Conservation (phyloP, 2,113 vertebrate genomes). For the Anser cygnoides region DNA sequence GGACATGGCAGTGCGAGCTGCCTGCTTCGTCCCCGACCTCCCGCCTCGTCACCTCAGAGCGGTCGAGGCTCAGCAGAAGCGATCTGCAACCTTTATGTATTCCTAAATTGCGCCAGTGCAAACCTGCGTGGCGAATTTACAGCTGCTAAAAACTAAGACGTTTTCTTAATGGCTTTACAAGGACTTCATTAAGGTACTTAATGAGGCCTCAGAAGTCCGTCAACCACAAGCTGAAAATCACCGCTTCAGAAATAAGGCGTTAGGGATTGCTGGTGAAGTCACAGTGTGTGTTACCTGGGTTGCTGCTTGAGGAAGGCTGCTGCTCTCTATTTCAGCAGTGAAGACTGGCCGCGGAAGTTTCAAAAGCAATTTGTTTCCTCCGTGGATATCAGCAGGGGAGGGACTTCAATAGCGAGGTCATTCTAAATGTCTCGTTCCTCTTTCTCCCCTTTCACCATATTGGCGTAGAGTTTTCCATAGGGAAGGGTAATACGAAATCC, state of each 20-base stretch:
- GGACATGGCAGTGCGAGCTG: background rate
- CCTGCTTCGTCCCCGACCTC: background rate
- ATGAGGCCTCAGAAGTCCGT: background rate
- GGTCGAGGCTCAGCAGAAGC: background rate
- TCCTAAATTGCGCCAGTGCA: background rate
- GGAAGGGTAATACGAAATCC: background rate
- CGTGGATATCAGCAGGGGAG: background rate
- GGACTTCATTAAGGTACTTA: background rate
- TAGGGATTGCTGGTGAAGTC: background rate
- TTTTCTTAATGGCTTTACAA: conserved; percentile 20
- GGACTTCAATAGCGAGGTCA: background rate
- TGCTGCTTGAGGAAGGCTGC: background rate
- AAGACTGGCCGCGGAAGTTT: background rate
- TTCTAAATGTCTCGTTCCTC: background rate
- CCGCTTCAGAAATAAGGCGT: background rate
- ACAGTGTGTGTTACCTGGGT: background rate
- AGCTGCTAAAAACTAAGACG: background rate
- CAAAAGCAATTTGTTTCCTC: background rate
- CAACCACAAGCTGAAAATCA: background rate
- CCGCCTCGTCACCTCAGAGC: background rate
- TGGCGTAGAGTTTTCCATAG: background rate
- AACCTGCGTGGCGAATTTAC: background rate
- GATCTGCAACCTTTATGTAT: background rate
- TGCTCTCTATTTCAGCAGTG: background rate
- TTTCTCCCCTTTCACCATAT: background rate